These are phyloP conservation scores for Cinclus mexicanus DNA, from an alignment of 2,113 vertebrate genomes.

Conservation along the genomic window DNA sequence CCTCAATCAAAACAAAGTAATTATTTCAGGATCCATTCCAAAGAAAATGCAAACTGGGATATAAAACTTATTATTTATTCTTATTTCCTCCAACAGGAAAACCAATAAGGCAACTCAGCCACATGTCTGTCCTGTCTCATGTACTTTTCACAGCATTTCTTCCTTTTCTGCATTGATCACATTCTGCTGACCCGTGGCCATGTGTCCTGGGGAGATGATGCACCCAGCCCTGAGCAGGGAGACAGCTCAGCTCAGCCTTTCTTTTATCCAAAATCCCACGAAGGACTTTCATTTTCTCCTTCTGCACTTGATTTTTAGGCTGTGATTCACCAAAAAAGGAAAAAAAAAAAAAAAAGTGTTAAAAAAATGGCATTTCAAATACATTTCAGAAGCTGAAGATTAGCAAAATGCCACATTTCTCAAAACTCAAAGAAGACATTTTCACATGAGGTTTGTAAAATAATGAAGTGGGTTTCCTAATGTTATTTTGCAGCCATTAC, in stretches of 20 bases:
- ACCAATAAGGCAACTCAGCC: not conserved
- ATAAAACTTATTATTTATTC: not conserved
- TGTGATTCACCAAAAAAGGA: not conserved
- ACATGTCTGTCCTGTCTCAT: not conserved
- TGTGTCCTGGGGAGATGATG: not conserved
- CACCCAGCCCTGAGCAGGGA: not conserved
- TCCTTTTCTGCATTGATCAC: not conserved
- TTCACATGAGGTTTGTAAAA: not conserved
- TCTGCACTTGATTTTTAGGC: not conserved
- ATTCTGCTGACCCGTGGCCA: too few relatives aligned
- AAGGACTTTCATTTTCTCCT: not conserved
- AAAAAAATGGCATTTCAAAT: not conserved
- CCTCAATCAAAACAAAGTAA: not conserved
- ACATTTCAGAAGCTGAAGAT: not conserved
- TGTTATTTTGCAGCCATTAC: not conserved
- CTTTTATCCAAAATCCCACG: not conserved
- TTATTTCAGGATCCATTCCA: not conserved
- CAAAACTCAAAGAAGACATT: accelerated
- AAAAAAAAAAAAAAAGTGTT: not conserved
- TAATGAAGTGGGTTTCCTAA: not conserved
- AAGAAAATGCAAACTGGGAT: not conserved
- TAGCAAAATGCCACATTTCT: not conserved
- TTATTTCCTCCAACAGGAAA: not conserved
- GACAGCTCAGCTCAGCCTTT: not conserved
- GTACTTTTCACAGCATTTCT: not conserved